phyloP scores from a whole-genome alignment of 2,888 invertebrate species.

The Tetrapedia diversipes region DNA sequence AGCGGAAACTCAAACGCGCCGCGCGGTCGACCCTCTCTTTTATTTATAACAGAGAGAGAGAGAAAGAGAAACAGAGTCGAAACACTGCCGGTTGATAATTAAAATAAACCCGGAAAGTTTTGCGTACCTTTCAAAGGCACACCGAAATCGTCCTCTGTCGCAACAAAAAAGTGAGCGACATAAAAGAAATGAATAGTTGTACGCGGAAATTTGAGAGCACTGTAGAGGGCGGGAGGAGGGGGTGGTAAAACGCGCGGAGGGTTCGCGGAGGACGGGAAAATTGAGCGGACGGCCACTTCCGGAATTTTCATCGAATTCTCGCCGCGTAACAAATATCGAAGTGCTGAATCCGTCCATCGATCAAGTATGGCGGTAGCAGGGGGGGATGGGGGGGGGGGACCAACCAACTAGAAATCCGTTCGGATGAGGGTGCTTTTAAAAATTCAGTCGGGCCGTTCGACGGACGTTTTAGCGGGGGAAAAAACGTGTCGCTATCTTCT shows the following conservation, averaged over 20 bases:
- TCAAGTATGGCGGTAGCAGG: conserved; percentile 6
- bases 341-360: conserved; percentile 49
- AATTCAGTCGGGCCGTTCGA: conserved; percentile 54
- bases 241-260: background rate
- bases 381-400: conserved; percentile 10
- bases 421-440: conserved; percentile 59
- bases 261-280: conserved; percentile 20
- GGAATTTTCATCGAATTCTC: conserved; percentile 62
- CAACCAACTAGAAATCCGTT: conserved; percentile 58
- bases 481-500: conserved; percentile 18
- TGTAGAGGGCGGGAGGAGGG: too few relatives aligned
- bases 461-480: conserved; percentile 18
- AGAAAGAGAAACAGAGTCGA: too few relatives aligned
- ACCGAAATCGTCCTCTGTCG: background rate
- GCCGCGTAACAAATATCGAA: conserved; percentile 62
- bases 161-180: background rate
- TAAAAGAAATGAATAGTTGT: conserved; percentile 2
- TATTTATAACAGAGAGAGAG: too few relatives aligned
- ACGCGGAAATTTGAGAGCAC: background rate
- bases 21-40: too few relatives aligned
- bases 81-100: background rate
- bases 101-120: background rate
- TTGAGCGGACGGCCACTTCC: conserved; percentile 52
- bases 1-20: too few relatives aligned
- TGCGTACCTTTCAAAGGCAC: background rate